Conservation (phyloP, 2,113 vertebrate genomes). For the Sylvia atricapilla region DNA sequence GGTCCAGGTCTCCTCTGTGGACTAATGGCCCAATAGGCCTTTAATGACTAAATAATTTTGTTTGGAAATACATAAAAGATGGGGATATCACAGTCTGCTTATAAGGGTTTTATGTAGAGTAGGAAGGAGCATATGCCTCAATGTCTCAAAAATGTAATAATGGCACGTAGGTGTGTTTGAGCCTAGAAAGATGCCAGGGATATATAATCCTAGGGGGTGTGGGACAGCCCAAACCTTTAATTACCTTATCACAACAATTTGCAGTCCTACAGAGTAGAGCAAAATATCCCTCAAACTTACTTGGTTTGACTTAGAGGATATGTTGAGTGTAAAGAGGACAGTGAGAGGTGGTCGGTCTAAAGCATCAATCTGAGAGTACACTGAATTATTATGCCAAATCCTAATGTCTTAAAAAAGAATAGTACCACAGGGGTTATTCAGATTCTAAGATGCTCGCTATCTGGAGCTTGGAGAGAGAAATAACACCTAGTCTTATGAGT, state of each 20-base stretch:
- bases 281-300: background rate
- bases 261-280: background rate
- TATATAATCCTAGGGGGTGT: background rate
- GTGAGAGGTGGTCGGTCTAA: background rate
- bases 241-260: background rate
- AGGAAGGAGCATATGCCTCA: background rate
- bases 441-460: background rate
- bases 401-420: background rate
- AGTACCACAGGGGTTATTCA: background rate
- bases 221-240: background rate
- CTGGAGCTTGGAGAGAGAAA: background rate
- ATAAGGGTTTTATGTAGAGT: background rate
- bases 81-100: background rate
- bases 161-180: rapidly evolving
- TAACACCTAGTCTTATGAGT: background rate
- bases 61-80: background rate
- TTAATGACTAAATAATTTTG: background rate
- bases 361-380: background rate
- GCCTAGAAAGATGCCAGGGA: background rate
- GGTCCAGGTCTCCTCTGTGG: background rate
- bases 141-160: background rate
- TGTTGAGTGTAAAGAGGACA: background rate
- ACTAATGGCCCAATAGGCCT: background rate
- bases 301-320: background rate
- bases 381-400: background rate